Base-by-base conservation (phyloP, 1,140 invertebrate species). In the Berghia stephanieae region DNA sequence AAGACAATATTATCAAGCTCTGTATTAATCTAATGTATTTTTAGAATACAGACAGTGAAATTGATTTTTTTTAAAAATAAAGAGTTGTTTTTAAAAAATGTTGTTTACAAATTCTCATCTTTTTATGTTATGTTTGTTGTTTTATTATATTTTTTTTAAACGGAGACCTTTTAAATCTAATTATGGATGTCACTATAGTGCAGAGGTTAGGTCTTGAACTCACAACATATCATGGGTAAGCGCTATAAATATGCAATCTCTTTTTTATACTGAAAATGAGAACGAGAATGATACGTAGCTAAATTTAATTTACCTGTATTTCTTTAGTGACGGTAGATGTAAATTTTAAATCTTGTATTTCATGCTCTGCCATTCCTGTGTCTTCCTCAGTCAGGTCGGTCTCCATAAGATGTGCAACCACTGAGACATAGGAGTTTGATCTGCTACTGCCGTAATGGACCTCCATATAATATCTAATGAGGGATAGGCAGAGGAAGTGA, bases 311-410 rank as follows among this genome's bases (percentile, higher is more conserved):
- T 68, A 75, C 57, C 57, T 49, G 72, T 36, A 79, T 67, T 66
- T 79, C 71, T 24, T 66, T n/a, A 24, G 27, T 70, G 44, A 74
- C 66, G 6, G 34, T 57, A 0, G 77, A 79, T 16, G 57, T 71
- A 24, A 80, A 46, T 55, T 70, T 38, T 38, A 82, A 36, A 31
- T 70, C n/a, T 52, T 80, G 75, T 21, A 42, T 38, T n/a, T 79
- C 69, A 21, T 40, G n/a, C 34, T 31, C 38, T 3, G 70, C 77
- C 40, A 49, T n/a, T 2, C 69, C 71, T 3, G 77, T 78, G 34
- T 66, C 43, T 5, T 42, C 49, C 8, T 34, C 31, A 40, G 68
- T 78, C 16, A 72, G 57, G 5, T 5, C n/a, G 1, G 76, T 72
- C 4, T 78, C 34, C 46, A 71, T 43, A 36, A 60, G 34, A 34